phyloP scores from a whole-genome alignment of 2,797 vertebrate genomes.

The Pseudocheirus occidentalis region DNA sequence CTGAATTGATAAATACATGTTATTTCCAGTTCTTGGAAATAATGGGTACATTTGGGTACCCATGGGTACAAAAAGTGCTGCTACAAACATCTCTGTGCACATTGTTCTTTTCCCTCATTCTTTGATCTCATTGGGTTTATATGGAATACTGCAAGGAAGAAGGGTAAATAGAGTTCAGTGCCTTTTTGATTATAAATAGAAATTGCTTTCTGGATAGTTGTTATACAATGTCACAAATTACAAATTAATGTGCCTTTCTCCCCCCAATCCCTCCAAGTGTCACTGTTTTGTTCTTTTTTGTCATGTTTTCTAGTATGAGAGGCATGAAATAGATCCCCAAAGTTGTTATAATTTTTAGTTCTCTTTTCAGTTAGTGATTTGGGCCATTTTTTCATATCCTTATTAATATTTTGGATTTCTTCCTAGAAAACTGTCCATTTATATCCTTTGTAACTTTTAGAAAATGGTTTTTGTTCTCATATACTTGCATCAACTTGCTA shows the following conservation, averaged over 20 bases:
- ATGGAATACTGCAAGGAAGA: not conserved
- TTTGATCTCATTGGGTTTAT: not conserved
- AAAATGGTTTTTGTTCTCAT: not conserved
- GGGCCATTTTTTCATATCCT: not conserved
- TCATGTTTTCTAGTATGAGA: not conserved
- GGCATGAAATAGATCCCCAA: not conserved
- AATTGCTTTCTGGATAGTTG: not conserved
- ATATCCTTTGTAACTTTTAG: not conserved
- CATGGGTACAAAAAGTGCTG: not conserved
- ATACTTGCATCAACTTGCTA: not conserved
- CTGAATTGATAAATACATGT: not conserved
- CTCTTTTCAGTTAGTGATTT: not conserved
- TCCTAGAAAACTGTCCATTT: not conserved
- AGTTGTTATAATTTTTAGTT: not conserved
- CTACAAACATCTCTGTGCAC: not conserved
- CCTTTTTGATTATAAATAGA: not conserved
- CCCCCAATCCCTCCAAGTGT: too few relatives aligned
- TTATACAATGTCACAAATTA: not conserved
- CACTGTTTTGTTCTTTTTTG: not conserved
- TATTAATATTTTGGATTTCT: not conserved
- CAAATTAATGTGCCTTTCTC: not conserved
- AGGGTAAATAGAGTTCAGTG: not conserved
- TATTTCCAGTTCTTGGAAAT: not conserved
- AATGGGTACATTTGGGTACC: too few relatives aligned
- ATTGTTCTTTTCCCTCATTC: not conserved